Evolutionary conservation across 2,113 vertebrate genomes (phyloP), one percentile per base, ranked within the genome.

Genomic region (Callionymus lyra): DNA sequence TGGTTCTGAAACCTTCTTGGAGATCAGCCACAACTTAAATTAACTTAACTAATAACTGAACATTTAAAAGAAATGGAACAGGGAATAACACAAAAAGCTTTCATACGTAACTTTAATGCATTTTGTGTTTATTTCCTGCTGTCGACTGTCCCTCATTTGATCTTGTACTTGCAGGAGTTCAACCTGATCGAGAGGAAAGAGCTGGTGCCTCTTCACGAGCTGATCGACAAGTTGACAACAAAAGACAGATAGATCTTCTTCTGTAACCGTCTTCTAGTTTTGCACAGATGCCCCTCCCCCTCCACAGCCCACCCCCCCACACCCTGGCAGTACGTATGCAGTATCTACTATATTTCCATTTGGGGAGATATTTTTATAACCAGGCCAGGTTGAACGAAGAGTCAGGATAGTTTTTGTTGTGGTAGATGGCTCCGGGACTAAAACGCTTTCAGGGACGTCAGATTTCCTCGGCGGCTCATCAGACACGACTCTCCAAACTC

Each of bases 161-260:
- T 10, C 12, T 42, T 27, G n/a, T 31, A 11, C 18, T 9, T 6
- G 15, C 70, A 97, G 93, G 93, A 97, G 73, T 97, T 96, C 82
- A 95, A 93, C 85, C 70, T 97, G 84, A 97, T 97, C 1, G 86
- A 97, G 76, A 81, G 94, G 44, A 89, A 92, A 65, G 94, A 97
- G 59, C 60, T 97, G 81, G 94, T 88, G 46, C 93, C 94, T n/a
- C 90, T 97, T 68, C 94, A 97, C 73, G 94, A 97, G 64, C 86
- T 97, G 62, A 97, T 97, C 16, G 94, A 97, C 74, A 95, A 95
- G 81, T 75, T 97, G 69, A 91, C 91, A 51, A 94, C 94, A 34
- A 97, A 97, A 83, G 94, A 97, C 78, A 90, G 93, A 94, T 97
- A 94, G 84, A 82, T 54, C 32, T 49, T 56, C 39, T 59, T 52